Base-by-base conservation (phyloP, 2,888 invertebrate genomes). In the Silvanus unidentatus region DNA sequence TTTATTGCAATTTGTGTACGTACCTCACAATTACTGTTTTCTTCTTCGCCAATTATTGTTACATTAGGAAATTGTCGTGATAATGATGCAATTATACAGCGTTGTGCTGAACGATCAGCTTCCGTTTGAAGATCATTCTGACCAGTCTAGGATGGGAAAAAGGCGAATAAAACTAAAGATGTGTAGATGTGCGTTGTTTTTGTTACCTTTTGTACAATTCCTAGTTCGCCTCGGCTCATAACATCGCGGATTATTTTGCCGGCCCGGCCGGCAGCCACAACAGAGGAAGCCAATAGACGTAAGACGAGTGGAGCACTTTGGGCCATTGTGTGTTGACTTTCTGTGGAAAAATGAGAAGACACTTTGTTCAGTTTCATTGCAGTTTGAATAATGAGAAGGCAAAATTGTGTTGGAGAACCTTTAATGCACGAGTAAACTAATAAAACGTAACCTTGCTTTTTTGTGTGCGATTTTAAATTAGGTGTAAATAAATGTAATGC, bases 41-140 rank as follows among this genome's bases (percentile, higher is more conserved):
- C 95, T 72, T 98, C 98, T 73, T 98, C 98, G 1, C 95, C 94
- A 60, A 93, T 91, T 46, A 97, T 86, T 34, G 80, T 82, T 0
- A 91, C 68, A 57, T 78, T 79, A 0, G 96, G 94, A 72, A 92
- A 99, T 60, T 88, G 85, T 48, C 80, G 80, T 28, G 82, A 75
- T 2, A 99, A 75, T 1, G 95, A 94, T 15, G 88, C 86, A 48
- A 96, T 81, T 48, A 99, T 99, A 67, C 93, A 95, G 53, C 81
- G 79, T 71, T 99, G 97, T 0, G 95, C 96, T 16, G 90, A 88
- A 53, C 98, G 80, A 69, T 99, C 99, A 4, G 99, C 99, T 75
- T 96, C 95, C 2, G 99, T 99, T 77, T 99, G 98, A 35, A 92
- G 78, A 73, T 99, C 98, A 76, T 95, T 88, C 65, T 85, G 84